Percentiles rank a stretch among this genome's conserved stretches.
These are phyloP conservation scores for Tenebrosternarchus preto DNA, from an alignment of 2,113 vertebrate species.

Conservation along the genomic window DNA sequence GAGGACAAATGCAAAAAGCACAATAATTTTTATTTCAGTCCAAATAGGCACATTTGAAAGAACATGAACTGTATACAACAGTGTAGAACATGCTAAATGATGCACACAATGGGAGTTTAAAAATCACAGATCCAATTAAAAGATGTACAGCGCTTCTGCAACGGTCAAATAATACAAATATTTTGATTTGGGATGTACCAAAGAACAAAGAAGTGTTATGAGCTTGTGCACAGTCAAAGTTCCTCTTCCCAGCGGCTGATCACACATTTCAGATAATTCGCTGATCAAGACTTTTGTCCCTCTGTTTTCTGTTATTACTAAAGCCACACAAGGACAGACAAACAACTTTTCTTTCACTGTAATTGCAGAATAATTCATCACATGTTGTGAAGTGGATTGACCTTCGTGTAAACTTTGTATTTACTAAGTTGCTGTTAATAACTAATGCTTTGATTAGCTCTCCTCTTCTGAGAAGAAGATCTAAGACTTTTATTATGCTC, in stretches of 20 bases:
- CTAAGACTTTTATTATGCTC: conserved; percentile 68
- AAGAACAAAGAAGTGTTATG: conserved; percentile 10
- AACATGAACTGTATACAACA: too few relatives aligned
- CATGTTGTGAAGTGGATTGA: conserved; percentile 76
- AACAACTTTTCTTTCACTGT: conserved; percentile 68
- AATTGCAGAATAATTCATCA: conserved; percentile 77
- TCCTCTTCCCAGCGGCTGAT: conserved; percentile 13
- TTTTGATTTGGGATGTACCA: not conserved
- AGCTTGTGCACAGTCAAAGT: conserved; percentile 7
- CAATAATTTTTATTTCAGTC: not conserved
- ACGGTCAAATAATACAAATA: conserved; percentile 21
- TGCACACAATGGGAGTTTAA: too few relatives aligned
- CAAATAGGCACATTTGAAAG: too few relatives aligned
- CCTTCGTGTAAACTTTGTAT: conserved; percentile 79
- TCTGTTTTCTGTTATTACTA: conserved; percentile 47
- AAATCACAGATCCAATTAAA: not conserved
- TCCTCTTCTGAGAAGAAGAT: conserved; percentile 68
- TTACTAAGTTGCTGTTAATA: conserved; percentile 79
- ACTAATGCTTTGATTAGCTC: conserved; percentile 78
- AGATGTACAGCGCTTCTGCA: not conserved
- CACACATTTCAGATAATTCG: conserved; percentile 50
- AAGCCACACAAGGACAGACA: conserved; percentile 47
- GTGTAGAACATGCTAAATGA: too few relatives aligned
- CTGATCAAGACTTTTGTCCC: conserved; percentile 25
- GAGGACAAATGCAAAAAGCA: not conserved